Base-by-base conservation (phyloP, 2,113 vertebrate genomes). In the Melanocharis versteri region DNA sequence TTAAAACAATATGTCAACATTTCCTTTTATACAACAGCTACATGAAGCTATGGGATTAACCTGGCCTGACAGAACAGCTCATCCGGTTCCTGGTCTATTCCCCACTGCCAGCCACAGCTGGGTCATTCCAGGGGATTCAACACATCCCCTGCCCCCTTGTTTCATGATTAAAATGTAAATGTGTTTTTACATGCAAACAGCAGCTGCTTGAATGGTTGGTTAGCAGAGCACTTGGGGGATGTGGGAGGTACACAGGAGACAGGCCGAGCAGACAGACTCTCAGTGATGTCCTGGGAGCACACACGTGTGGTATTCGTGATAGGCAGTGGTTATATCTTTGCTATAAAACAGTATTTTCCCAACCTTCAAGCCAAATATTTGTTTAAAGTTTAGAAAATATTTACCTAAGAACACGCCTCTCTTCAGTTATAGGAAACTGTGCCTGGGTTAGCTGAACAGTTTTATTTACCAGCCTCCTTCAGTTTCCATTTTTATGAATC, bases 221-320 rank as follows among this genome's bases (percentile, higher is more conserved):
- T 47, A 65, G 61, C 13, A 10, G 60, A 18, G 3, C 14, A 0
- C 42, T 64, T 53, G 54, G 54, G 47, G 45, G 31, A 19, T 31
- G 70, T 40, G 57, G 21, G n/a, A 40, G 61, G 44, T 54, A 9
- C 27, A 1, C 11, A 20, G 1, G 30, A 15, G 65, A 35, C 47
- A 47, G 73, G 33, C 35, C 1, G 0, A 51, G 65, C 70, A 21
- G 76, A 16, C 71, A 69, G 53, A 9, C 70, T 57, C 17, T 54
- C 0, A 0, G 2, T 40, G 50, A 31, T 0, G 0, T 69, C 62
- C 39, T 4, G 6, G 37, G 24, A 37, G n/a, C 0, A 1, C 61
- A 24, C 37, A 1, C 0, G 0, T 65, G 58, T 80, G 89, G 21
- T 16, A 30, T 62, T 62, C 0, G 0, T 77, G 44, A 22, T 11